Conservation (phyloP, 2,797 vertebrate species). For the Microhierax caerulescens region DNA sequence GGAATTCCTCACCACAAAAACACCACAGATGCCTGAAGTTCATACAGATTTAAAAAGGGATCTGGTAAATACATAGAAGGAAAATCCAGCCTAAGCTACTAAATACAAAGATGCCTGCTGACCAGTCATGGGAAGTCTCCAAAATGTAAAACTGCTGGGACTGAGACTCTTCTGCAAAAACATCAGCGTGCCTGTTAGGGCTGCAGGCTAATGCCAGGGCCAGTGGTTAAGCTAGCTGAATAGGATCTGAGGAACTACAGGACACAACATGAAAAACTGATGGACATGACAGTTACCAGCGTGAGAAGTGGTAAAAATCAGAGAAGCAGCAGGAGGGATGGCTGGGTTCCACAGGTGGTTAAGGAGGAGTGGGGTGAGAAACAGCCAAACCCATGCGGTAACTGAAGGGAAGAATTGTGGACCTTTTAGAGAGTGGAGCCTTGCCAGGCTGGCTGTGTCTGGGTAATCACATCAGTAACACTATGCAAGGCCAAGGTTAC, state of each 20-base stretch:
- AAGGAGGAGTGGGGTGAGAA: not conserved
- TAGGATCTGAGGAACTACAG: not conserved
- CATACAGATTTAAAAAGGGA: not conserved
- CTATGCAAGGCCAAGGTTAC: not conserved
- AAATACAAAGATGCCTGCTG: not conserved
- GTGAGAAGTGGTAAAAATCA: not conserved
- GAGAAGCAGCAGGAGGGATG: not conserved
- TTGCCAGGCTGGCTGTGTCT: not conserved
- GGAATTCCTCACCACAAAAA: not conserved
- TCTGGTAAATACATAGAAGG: not conserved
- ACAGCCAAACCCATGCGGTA: not conserved
- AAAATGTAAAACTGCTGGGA: not conserved
- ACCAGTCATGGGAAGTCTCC: not conserved
- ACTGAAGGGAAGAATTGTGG: not conserved
- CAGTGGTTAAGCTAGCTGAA: not conserved
- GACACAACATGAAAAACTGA: not conserved
- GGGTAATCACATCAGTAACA: not conserved
- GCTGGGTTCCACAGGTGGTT: not conserved
- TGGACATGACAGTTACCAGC: accelerated
- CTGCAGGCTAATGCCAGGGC: not conserved
- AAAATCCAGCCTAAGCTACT: not conserved
- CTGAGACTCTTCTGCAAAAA: not conserved
- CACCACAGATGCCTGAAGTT: not conserved
- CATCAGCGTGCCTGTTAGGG: not conserved
- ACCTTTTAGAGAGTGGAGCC: not conserved